Evolutionary conservation across 2,113 vertebrate genomes (phyloP).

Genomic region (Macrotis lagotis): DNA sequence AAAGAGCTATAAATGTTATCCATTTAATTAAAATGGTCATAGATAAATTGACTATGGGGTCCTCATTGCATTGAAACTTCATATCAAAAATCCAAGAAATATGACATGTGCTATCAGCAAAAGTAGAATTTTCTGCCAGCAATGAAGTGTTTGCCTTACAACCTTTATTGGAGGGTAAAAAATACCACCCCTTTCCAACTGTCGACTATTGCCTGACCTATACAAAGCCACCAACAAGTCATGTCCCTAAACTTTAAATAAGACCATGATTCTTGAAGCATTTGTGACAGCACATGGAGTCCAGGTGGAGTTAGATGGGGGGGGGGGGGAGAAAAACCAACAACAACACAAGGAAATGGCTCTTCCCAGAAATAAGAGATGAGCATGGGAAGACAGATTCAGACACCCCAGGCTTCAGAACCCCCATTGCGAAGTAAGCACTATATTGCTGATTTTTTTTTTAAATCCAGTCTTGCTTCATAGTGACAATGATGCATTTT

Average conservation of each 20-base stretch:
- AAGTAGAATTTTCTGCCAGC: constrained; percentile 14
- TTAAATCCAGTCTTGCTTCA: constrained; percentile 50
- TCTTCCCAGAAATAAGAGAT: constrained; percentile 69
- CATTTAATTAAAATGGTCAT: constrained; percentile 8
- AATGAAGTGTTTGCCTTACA: not conserved
- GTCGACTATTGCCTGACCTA: constrained; percentile 45
- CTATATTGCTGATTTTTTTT: constrained; percentile 43
- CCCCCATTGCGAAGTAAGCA: constrained; percentile 50
- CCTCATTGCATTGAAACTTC: not conserved
- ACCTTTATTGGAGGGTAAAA: not conserved
- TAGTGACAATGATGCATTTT: constrained; percentile 19
- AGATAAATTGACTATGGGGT: constrained; percentile 16
- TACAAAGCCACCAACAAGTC: constrained; percentile 24
- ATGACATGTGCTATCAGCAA: not conserved
- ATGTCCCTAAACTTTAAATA: constrained; percentile 45
- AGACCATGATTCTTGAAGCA: constrained; percentile 51
- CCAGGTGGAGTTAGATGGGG: constrained; percentile 71
- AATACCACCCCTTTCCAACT: constrained; percentile 19
- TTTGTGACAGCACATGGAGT: constrained; percentile 66
- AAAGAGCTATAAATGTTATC: not conserved
- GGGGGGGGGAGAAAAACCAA: constrained; percentile 42
- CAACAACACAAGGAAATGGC: constrained; percentile 66
- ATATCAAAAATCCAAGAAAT: constrained; percentile 26
- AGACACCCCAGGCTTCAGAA: constrained; percentile 64
- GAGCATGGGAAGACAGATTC: constrained; percentile 71